Conservation (phyloP, 2,888 invertebrate species). For the Drosophila buzzatii region DNA sequence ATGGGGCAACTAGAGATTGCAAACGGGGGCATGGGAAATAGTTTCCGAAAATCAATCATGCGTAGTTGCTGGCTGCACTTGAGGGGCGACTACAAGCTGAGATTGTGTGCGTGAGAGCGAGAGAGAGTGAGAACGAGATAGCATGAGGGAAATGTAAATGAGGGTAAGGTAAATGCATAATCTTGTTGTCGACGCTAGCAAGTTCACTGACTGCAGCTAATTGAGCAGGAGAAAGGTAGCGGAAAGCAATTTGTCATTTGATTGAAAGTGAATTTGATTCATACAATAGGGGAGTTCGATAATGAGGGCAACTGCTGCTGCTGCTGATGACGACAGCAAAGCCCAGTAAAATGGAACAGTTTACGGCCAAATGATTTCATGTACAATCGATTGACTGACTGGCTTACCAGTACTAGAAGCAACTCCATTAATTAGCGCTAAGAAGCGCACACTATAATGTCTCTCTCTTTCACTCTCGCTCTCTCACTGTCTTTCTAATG, state of each 20-base stretch:
- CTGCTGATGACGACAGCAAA: slow-evolving; percentile 4
- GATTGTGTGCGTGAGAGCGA: background rate
- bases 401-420: background rate
- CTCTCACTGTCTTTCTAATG: too few species aligned
- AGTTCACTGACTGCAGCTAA: slow-evolving; percentile 74
- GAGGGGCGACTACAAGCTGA: background rate
- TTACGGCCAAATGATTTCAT: slow-evolving; percentile 6
- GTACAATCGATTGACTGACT: background rate
- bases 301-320: slow-evolving; percentile 30
- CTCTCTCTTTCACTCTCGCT: too few species aligned
- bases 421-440: slow-evolving; percentile 2
- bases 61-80: slow-evolving; percentile 26
- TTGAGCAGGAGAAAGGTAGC: slow-evolving; percentile 75
- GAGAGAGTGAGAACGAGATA: background rate
- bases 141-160: too few species aligned
- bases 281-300: slow-evolving; percentile 28
- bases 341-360: background rate
- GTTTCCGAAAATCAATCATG: slow-evolving; percentile 59
- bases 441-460: background rate
- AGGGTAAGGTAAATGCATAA: slow-evolving; percentile 51
- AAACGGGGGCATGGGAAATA: slow-evolving; percentile 15
- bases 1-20: slow-evolving; percentile 25
- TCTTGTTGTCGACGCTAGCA: slow-evolving; percentile 54
- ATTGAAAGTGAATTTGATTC: slow-evolving; percentile 75
- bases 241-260: slow-evolving; percentile 76